Percentiles rank a stretch among this genome's conserved stretches.
phyloP scores from a whole-genome alignment of 2,797 vertebrate genomes.

The Cirrhinus mrigala region DNA sequence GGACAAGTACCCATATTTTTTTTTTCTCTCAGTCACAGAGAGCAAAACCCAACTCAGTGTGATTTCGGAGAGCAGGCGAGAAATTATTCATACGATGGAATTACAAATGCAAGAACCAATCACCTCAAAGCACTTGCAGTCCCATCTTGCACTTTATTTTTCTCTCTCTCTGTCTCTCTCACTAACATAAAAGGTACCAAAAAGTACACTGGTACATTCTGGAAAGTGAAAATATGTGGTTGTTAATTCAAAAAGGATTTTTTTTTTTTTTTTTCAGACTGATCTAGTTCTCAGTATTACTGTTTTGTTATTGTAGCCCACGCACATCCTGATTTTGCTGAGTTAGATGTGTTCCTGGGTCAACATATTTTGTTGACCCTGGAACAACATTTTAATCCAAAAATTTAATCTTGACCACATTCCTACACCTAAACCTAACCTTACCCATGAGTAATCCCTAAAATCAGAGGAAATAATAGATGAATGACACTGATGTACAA shows the following conservation, averaged over 20 bases:
- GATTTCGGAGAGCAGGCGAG: neutral
- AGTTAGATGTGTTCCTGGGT: no score
- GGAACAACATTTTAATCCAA: no score
- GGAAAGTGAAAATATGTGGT: neutral
- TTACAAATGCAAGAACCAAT: slow-evolving; percentile 36
- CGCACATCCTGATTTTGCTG: no score
- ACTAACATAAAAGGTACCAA: slow-evolving; percentile 12
- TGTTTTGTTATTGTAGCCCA: neutral
- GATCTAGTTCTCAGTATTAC: neutral
- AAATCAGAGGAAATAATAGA: no score
- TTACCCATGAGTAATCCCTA: no score
- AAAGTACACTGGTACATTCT: neutral
- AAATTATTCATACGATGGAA: slow-evolving; percentile 33
- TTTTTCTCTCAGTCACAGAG: neutral
- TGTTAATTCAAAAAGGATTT: neutral
- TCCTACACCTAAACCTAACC: no score
- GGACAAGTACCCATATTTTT: neutral
- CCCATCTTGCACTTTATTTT: slow-evolving; percentile 9
- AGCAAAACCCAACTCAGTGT: neutral
- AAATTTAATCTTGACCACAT: no score
- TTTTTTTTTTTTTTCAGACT: neutral
- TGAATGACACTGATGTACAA: no score
- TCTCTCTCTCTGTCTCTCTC: slow-evolving; percentile 2
- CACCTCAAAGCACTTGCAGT: slow-evolving; percentile 24
- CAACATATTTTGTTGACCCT: no score